Conservation (phyloP, 2,888 invertebrate species). For the Lycophotia porphyrea region DNA sequence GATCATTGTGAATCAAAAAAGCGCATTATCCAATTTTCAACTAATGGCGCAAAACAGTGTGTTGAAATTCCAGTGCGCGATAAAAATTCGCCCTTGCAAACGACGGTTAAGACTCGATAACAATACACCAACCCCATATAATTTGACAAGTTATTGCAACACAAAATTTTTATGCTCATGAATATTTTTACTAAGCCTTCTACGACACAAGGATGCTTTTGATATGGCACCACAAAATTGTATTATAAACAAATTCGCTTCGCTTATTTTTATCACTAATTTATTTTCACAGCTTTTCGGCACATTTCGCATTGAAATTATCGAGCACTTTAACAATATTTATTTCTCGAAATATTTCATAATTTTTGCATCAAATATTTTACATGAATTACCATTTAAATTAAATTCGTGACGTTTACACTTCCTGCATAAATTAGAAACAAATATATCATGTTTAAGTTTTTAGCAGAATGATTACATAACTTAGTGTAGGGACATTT, state of each 20-base stretch:
- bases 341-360: conserved; percentile 47
- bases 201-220: conserved; percentile 59
- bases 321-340: conserved; percentile 41
- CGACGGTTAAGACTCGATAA: conserved; percentile 14
- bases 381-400: conserved; percentile 36
- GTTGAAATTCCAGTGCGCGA: neutral
- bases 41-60: neutral
- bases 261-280: conserved; percentile 60
- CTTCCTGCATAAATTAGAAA: conserved; percentile 19
- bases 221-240: conserved; percentile 61
- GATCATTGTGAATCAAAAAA: neutral
- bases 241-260: conserved; percentile 63
- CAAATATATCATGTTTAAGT: conserved; percentile 42
- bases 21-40: neutral
- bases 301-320: conserved; percentile 57
- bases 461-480: conserved; percentile 42
- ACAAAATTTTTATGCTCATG: conserved; percentile 46
- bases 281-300: conserved; percentile 64
- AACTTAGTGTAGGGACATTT: conserved; percentile 11
- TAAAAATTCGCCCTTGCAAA: no score
- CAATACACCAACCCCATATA: conserved; percentile 51
- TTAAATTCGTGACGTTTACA: conserved; percentile 34
- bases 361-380: conserved; percentile 22
- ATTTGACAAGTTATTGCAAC: conserved; percentile 50
- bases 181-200: conserved; percentile 45